Percentiles rank a stretch among this genome's conserved stretches.
These are phyloP conservation scores for Coenonympha glycerion DNA, from an alignment of 2,888 invertebrate species.

Conservation along the genomic window DNA sequence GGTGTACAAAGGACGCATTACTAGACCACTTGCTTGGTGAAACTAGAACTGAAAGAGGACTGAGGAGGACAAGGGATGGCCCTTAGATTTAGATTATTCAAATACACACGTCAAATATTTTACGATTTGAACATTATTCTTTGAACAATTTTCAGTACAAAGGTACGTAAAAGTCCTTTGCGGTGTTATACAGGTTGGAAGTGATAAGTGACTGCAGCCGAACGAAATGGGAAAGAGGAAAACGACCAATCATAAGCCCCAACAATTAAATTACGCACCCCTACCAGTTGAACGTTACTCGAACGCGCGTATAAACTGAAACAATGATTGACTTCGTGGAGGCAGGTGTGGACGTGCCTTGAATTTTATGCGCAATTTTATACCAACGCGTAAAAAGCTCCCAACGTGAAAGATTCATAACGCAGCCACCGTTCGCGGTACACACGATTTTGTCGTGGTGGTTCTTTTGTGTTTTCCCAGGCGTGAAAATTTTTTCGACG, in stretches of 20 bases:
- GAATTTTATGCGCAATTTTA: conserved; percentile 64
- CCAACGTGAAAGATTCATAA: conserved; percentile 62
- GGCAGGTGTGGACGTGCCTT: conserved; percentile 51
- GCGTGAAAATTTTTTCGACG: conserved; percentile 16
- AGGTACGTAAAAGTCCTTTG: too few species aligned
- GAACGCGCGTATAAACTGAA: conserved; percentile 50
- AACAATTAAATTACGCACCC: conserved; percentile 13
- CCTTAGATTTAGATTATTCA: too few species aligned
- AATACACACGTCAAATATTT: too few species aligned
- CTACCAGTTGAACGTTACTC: conserved; percentile 6
- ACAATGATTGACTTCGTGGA: conserved; percentile 67
- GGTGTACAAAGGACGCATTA: too few species aligned
- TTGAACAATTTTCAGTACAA: too few species aligned
- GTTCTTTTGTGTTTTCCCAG: conserved; percentile 24
- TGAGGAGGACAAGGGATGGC: too few species aligned
- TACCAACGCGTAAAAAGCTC: conserved; percentile 57
- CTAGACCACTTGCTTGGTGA: too few species aligned
- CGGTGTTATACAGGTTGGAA: too few species aligned
- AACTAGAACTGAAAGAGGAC: too few species aligned
- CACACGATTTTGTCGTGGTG: conserved; percentile 28
- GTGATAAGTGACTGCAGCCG: background rate
- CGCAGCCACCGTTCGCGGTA: conserved; percentile 28
- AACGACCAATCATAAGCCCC: background rate
- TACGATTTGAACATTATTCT: too few species aligned
- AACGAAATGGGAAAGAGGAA: background rate